phyloP scores from a whole-genome alignment of 2,113 vertebrate species.

The Perccottus glenii region DNA sequence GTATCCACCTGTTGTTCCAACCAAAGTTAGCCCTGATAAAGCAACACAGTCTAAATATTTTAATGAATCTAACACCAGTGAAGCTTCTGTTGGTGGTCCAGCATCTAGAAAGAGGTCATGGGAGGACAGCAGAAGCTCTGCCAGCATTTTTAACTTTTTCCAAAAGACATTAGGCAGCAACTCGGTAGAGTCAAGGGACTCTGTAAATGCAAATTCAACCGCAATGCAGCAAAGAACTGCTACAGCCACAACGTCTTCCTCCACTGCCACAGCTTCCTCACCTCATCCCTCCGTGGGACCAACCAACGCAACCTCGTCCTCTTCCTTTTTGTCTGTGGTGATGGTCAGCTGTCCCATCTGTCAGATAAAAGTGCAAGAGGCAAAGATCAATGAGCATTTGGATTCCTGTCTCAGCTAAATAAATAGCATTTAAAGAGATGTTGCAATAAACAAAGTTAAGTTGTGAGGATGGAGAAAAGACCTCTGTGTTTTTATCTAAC shows the following conservation, averaged over 20 bases:
- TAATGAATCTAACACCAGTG: background rate
- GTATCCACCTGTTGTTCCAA: background rate
- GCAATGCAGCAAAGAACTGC: constrained; percentile 26
- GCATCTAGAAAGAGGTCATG: constrained; percentile 66
- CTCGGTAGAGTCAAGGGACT: constrained; percentile 10
- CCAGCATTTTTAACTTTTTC: constrained; percentile 69
- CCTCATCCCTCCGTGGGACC: constrained; percentile 7
- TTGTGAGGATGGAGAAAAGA: too few species aligned
- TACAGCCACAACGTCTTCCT: constrained; percentile 1
- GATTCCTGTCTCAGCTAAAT: constrained; percentile 84
- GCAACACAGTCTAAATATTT: constrained; percentile 45
- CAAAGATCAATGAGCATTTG: constrained; percentile 88
- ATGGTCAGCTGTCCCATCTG: constrained; percentile 90
- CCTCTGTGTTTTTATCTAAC: too few species aligned
- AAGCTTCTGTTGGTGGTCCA: background rate
- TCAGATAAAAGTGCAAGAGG: constrained; percentile 76
- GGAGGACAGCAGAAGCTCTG: constrained; percentile 46
- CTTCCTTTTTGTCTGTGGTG: constrained; percentile 24
- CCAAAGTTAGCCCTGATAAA: constrained; percentile 20
- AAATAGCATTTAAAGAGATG: background rate
- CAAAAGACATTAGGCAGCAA: constrained; percentile 38
- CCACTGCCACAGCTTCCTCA: constrained; percentile 1
- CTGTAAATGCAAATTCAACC: constrained; percentile 1
- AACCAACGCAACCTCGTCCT: background rate
- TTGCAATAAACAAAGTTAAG: background rate